A percentile compares a stretch with the other conserved stretches of the same genome.
Conservation (phyloP, 2,797 vertebrate species). For the Hemitrygon akajei region DNA sequence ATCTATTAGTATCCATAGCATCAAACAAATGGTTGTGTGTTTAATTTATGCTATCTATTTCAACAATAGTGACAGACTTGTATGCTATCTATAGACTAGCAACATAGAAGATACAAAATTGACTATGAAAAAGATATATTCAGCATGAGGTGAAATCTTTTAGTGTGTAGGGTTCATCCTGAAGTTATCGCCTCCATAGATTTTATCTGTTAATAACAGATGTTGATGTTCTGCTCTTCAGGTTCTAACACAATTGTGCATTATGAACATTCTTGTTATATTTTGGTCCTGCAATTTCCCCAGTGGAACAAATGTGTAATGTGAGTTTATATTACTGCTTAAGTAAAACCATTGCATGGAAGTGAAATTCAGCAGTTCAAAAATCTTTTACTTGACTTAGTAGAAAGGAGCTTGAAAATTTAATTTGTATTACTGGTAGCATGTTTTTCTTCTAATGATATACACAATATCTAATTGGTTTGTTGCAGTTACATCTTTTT, state of each 20-base stretch:
- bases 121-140: conserved; percentile 56
- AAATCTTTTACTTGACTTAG: background rate
- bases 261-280: background rate
- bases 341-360: background rate
- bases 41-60: conserved; percentile 60
- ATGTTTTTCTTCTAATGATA: background rate
- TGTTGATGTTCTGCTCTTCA: conserved; percentile 57
- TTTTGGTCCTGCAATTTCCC: background rate
- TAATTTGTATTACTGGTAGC: background rate
- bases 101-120: conserved; percentile 55
- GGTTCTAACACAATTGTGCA: conserved; percentile 13
- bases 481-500: background rate
- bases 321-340: background rate
- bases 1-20: background rate
- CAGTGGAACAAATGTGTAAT: background rate
- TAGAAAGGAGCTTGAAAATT: background rate
- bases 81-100: conserved; percentile 57
- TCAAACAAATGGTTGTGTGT: conserved; percentile 39
- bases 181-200: conserved; percentile 66
- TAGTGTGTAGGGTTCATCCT: conserved; percentile 74
- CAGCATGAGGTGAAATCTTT: conserved; percentile 71
- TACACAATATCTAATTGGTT: background rate
- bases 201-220: conserved; percentile 73
- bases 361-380: background rate
- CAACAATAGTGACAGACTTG: conserved; percentile 56